These are phyloP conservation scores for Diplodus puntazzo DNA, from an alignment of 2,797 vertebrate genomes.

Conservation along the genomic window DNA sequence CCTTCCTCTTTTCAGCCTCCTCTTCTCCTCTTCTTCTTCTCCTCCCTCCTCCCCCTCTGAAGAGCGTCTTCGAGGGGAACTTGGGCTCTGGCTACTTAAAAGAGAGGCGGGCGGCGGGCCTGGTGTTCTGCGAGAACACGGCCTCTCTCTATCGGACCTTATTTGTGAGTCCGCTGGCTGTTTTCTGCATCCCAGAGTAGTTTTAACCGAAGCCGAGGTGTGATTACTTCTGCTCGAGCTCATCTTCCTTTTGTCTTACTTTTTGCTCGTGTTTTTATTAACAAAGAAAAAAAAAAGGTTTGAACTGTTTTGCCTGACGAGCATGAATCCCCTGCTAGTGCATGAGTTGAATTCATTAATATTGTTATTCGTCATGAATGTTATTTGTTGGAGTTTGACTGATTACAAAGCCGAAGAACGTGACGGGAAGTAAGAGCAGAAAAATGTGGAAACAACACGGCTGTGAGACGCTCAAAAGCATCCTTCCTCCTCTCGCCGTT, in stretches of 20 bases:
- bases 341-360: constrained; percentile 70
- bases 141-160: constrained; percentile 94
- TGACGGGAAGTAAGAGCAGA: not conserved
- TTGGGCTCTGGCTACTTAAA: constrained; percentile 95
- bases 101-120: constrained; percentile 93
- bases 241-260: not conserved
- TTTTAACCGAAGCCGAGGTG: constrained; percentile 14
- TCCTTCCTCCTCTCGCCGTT: constrained; percentile 13
- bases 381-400: constrained; percentile 2
- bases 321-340: constrained; percentile 82
- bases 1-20: constrained; percentile 81
- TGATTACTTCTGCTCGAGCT: not conserved
- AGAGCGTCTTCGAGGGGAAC: constrained; percentile 97
- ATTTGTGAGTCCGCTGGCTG: constrained; percentile 93
- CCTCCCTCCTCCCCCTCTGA: constrained; percentile 65
- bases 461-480: constrained; percentile 14
- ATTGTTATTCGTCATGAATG: not conserved
- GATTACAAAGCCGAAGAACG: constrained; percentile 5
- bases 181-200: constrained; percentile 74
- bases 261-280: constrained; percentile 28
- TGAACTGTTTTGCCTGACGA: constrained; percentile 44
- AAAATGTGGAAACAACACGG: not conserved
- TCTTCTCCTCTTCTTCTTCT: constrained; percentile 84
- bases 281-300: not conserved
- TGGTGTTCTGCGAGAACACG: constrained; percentile 98